Evolutionary conservation across 2,888 invertebrate genomes (phyloP).

Genomic region (Tillus elongatus): DNA sequence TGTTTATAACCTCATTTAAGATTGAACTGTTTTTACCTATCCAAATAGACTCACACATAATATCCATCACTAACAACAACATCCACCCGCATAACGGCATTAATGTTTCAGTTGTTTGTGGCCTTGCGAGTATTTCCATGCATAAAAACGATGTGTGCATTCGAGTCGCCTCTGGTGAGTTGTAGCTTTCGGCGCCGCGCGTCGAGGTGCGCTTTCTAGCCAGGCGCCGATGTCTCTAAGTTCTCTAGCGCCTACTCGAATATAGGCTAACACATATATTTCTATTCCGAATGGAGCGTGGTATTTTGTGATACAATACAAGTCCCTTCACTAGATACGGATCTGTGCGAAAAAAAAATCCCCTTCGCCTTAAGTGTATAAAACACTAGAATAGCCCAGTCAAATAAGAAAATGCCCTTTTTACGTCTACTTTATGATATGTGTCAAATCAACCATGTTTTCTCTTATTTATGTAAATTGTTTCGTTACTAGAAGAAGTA

Average conservation of each 20-base stretch:
- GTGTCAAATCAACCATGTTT: constrained; percentile 22
- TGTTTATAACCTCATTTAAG: too few species aligned
- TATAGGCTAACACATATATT: constrained; percentile 11
- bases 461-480: constrained; percentile 24
- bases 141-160: neutral
- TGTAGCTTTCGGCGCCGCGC: neutral
- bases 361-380: constrained; percentile 12
- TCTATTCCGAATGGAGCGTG: constrained; percentile 11
- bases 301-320: constrained; percentile 7
- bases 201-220: constrained; percentile 1
- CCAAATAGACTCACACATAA: too few species aligned
- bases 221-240: neutral
- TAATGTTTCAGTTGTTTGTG: too few species aligned
- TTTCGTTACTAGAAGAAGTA: constrained; percentile 10
- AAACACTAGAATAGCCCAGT: constrained; percentile 13
- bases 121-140: too few species aligned
- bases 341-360: constrained; percentile 16
- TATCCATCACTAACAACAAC: too few species aligned
- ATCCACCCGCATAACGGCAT: too few species aligned
- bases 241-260: neutral
- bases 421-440: constrained; percentile 22
- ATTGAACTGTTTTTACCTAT: too few species aligned
- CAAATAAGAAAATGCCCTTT: constrained; percentile 10
- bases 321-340: constrained; percentile 13
- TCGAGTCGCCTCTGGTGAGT: constrained; percentile 1